phyloP scores from a whole-genome alignment of 2,797 vertebrate genomes.

The Microctenopoma steveboyesi region DNA sequence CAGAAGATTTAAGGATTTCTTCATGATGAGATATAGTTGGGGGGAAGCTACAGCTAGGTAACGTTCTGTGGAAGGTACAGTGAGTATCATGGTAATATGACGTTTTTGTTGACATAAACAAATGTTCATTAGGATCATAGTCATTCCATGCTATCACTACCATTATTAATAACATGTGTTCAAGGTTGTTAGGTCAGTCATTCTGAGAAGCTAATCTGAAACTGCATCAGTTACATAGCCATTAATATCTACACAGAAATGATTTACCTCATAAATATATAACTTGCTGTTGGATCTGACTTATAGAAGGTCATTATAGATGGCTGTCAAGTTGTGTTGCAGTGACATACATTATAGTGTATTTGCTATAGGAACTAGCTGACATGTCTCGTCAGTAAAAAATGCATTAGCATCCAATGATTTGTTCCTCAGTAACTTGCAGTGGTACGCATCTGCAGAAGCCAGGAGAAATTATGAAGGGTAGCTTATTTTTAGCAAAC shows the following conservation, averaged over 20 bases:
- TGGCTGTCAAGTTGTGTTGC: not conserved
- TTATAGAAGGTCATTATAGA: not conserved
- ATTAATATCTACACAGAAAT: constrained; percentile 17
- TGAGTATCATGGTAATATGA: no score
- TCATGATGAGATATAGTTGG: no score
- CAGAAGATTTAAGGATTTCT: no score
- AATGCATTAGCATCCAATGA: constrained; percentile 30
- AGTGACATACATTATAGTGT: not conserved
- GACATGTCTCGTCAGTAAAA: constrained; percentile 35
- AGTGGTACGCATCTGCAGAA: constrained; percentile 15
- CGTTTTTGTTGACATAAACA: no score
- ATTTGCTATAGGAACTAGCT: constrained; percentile 14
- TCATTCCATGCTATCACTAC: not conserved
- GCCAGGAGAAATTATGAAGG: constrained; percentile 39
- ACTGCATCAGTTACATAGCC: constrained; percentile 6
- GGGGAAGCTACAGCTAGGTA: no score
- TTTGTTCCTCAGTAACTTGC: constrained; percentile 29
- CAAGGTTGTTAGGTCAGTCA: not conserved
- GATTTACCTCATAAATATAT: constrained; percentile 22
- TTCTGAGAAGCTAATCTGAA: constrained; percentile 25
- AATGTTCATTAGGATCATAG: no score
- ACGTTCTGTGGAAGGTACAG: no score
- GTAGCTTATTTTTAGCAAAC: constrained; percentile 46
- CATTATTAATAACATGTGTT: not conserved
- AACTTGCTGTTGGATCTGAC: constrained; percentile 17